Evolutionary conservation across 2,113 vertebrate genomes (phyloP).

Genomic region (Melierax canorus): DNA sequence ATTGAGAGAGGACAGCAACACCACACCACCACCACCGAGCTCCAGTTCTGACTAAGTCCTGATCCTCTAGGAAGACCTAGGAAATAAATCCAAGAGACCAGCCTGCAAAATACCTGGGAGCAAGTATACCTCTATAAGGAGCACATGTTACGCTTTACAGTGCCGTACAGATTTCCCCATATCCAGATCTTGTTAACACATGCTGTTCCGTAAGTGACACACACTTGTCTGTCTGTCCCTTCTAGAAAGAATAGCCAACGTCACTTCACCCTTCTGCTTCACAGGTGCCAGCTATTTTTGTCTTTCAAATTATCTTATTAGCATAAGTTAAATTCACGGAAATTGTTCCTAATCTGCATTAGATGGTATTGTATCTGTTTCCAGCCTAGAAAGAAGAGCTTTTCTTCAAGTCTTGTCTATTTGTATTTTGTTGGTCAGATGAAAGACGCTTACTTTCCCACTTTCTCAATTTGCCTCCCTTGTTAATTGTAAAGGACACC

Average conservation of each 20-base stretch:
- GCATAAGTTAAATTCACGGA: not conserved
- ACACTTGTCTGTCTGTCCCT: not conserved
- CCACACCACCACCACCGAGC: not conserved
- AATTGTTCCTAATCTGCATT: not conserved
- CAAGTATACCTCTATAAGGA: accelerated
- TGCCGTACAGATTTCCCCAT: not conserved
- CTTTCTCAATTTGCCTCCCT: not conserved
- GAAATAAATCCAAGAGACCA: not conserved
- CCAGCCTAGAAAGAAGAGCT: not conserved
- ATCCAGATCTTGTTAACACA: not conserved
- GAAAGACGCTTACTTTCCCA: not conserved
- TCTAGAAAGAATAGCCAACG: not conserved
- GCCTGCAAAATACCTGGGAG: not conserved
- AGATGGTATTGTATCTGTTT: not conserved
- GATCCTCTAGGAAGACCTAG: not conserved
- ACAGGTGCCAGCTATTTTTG: not conserved
- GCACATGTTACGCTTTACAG: not conserved
- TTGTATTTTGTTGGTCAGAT: not conserved
- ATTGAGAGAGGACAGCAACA: not conserved
- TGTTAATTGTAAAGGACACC: not conserved
- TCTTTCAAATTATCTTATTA: not conserved
- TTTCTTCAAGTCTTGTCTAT: not conserved
- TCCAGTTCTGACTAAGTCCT: not conserved
- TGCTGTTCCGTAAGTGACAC: not conserved
- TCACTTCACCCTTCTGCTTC: not conserved